Base-by-base conservation (phyloP, 2,888 invertebrate species). In the Crepidodera aurea region DNA sequence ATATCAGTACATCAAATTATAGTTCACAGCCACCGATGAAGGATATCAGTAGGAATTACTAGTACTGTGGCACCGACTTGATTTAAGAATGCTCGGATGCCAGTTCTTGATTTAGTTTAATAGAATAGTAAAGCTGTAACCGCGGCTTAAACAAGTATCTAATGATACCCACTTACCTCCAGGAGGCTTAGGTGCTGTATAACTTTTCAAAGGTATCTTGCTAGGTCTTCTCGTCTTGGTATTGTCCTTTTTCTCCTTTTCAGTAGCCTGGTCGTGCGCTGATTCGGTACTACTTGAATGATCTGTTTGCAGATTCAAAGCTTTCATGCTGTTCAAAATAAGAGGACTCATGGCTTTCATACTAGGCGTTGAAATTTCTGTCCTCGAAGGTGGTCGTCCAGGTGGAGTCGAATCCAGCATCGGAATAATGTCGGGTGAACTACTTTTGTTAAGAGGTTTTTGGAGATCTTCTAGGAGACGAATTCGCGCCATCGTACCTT, bases 401-500 rank as follows among this genome's bases (percentile, higher is more conserved):
- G 55, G 29, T n/a, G 60, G 27, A 25, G 68, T 78, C 81, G 72
- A 77, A 55, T 80, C 82, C 37, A 74, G 72, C 57, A 80, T 79
- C 74, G 84, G 74, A 77, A 82, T 78, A 74, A 84, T 76, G 66
- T 80, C 81, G 2, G 81, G 80, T 4, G 78, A 72, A 50, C 61
- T 66, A 48, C 71, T 69, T 53, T 68, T 68, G 29, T 58, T 59
- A 15, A 68, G 42, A 1, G 77, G 73, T 67, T 74, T 78, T 60
- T 79, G 81, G 46, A 78, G 77, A 67, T 87, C 83, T 76, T 92
- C 92, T 66, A 92, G 81, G 67, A 91, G 86, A n/a, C 92, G 86
- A 60, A 92, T 85, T 60, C 88, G 86, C 1, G 92, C 92, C 66
- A 87, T 84, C 12, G 92, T 91, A n/a, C 92, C 92, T 79, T 93